Conservation (phyloP, 2,797 vertebrate genomes). For the Ctenopoma multispine region DNA sequence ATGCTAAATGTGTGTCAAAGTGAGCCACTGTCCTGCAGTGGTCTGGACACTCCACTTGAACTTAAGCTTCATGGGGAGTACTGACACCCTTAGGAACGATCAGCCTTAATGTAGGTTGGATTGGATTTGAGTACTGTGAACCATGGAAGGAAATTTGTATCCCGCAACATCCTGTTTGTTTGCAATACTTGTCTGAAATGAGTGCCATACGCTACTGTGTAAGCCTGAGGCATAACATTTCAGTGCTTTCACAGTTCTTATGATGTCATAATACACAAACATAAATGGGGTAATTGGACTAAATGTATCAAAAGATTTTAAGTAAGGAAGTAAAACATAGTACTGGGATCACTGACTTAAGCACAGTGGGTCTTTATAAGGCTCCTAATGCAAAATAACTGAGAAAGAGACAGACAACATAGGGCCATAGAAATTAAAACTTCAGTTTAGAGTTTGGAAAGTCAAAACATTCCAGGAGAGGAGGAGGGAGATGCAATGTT, state of each 20-base stretch:
- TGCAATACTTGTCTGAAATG: too few relatives aligned
- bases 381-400: neutral
- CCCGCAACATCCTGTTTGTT: too few relatives aligned
- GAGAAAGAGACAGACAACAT: conserved; percentile 1
- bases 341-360: conserved; percentile 12
- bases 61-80: neutral
- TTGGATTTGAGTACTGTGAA: conserved; percentile 28
- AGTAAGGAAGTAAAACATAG: neutral
- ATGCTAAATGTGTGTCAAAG: neutral
- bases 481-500: neutral
- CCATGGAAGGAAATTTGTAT: conserved; percentile 18
- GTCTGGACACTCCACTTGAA: neutral
- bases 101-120: neutral
- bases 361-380: too few relatives aligned
- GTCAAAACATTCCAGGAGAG: neutral
- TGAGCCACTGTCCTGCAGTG: neutral
- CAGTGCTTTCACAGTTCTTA: neutral
- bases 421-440: too few relatives aligned
- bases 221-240: neutral
- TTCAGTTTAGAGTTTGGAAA: conserved; percentile 3
- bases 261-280: neutral
- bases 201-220: too few relatives aligned
- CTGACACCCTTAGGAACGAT: neutral
- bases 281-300: neutral
- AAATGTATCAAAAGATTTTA: neutral